A percentile compares a stretch with the other conserved stretches of the same genome.
Conservation (phyloP, 2,888 invertebrate genomes). For the Parnassius glacialis region DNA sequence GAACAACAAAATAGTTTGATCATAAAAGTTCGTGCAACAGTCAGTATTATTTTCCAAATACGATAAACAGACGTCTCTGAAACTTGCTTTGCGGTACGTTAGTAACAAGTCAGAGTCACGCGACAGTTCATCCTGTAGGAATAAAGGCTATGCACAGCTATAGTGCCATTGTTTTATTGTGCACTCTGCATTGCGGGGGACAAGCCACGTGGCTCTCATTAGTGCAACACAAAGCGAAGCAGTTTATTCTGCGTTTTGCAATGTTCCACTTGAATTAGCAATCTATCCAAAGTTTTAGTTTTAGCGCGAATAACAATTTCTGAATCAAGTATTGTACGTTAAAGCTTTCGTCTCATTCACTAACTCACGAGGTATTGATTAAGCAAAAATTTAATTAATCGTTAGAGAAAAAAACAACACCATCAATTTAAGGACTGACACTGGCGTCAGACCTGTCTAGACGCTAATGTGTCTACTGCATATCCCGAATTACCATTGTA, state of each 20-base stretch:
- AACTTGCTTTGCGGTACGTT: slow-evolving; percentile 58
- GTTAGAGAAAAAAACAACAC: background rate
- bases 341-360: slow-evolving; percentile 6
- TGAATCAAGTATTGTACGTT: slow-evolving; percentile 25
- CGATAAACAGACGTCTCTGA: slow-evolving; percentile 55
- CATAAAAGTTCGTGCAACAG: slow-evolving; percentile 1
- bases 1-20: background rate
- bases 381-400: slow-evolving; percentile 20
- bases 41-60: slow-evolving; percentile 37
- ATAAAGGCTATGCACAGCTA: slow-evolving; percentile 72
- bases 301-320: slow-evolving; percentile 64
- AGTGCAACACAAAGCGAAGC: slow-evolving; percentile 75
- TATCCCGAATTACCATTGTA: slow-evolving; percentile 58
- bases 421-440: slow-evolving; percentile 43
- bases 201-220: slow-evolving; percentile 79
- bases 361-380: background rate
- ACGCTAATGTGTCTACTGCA: slow-evolving; percentile 56
- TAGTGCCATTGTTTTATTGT: slow-evolving; percentile 77
- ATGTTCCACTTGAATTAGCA: slow-evolving; percentile 72
- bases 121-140: slow-evolving; percentile 71
- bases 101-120: slow-evolving; percentile 68
- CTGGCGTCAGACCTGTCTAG: slow-evolving; percentile 53
- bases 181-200: slow-evolving; percentile 79
- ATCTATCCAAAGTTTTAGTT: slow-evolving; percentile 64
- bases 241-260: slow-evolving; percentile 77